phyloP scores from a whole-genome alignment of 1,140 invertebrate genomes.

The Papilio polyxenes region DNA sequence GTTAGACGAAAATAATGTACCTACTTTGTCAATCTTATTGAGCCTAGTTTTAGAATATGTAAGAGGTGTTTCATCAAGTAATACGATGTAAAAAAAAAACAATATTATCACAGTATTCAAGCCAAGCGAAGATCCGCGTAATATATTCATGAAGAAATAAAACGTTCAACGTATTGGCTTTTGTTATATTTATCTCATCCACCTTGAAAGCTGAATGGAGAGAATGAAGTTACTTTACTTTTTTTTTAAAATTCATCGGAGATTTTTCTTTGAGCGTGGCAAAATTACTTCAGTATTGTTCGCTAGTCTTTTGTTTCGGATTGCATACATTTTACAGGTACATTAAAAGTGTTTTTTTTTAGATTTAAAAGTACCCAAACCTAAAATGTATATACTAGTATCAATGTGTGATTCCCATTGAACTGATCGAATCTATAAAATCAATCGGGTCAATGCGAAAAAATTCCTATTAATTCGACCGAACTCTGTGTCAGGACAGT shows the following conservation, averaged over 20 bases:
- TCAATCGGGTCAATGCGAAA: too few relatives aligned
- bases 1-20: too few relatives aligned
- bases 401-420: too few relatives aligned
- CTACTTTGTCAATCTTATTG: too few relatives aligned
- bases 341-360: background rate
- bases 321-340: too few relatives aligned
- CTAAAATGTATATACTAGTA: too few relatives aligned
- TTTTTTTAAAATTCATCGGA: background rate
- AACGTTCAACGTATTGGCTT: constrained; percentile 1
- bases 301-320: background rate
- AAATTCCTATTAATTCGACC: too few relatives aligned
- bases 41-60: too few relatives aligned
- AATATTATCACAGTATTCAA: constrained; percentile 1
- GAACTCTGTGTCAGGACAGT: too few relatives aligned
- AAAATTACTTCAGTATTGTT: constrained; percentile 3
- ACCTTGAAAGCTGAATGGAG: constrained; percentile 1
- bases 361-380: background rate
- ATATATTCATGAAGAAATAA: constrained; percentile 9
- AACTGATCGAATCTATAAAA: too few relatives aligned
- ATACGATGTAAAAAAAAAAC: background rate
- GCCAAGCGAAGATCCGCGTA: background rate
- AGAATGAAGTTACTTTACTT: background rate
- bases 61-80: too few relatives aligned
- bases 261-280: background rate
- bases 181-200: constrained; percentile 2